Evolutionary conservation across 2,113 vertebrate genomes (phyloP).

Genomic region (Pangasianodon hypophthalmus): DNA sequence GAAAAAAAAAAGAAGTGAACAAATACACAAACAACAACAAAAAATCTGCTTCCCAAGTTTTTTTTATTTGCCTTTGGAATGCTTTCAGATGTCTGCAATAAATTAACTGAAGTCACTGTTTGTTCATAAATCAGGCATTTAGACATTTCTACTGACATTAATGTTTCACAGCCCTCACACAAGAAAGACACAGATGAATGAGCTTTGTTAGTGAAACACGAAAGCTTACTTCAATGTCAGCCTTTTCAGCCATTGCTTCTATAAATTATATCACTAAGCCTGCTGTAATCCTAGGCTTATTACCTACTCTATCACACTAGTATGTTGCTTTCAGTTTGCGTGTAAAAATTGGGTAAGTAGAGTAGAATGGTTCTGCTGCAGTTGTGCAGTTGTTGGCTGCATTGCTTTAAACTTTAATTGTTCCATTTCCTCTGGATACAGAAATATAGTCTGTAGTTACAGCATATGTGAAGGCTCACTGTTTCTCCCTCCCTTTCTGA

Average conservation of each 20-base stretch:
- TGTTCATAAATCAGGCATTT: not conserved
- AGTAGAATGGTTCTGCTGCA: not conserved
- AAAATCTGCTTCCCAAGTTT: not conserved
- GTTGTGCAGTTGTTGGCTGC: slow-evolving; percentile 52
- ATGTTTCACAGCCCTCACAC: not conserved
- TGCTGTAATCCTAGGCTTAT: slow-evolving; percentile 2
- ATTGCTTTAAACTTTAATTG: slow-evolving; percentile 67
- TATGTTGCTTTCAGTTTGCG: not conserved
- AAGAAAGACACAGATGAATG: slow-evolving; percentile 16
- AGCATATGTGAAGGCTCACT: not conserved
- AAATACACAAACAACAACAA: not conserved
- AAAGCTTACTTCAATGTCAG: not conserved
- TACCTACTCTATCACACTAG: not conserved
- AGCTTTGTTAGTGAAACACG: not conserved
- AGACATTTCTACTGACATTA: not conserved
- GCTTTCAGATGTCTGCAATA: not conserved
- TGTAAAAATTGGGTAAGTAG: not conserved
- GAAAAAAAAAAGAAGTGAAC: not conserved
- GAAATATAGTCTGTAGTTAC: slow-evolving; percentile 25
- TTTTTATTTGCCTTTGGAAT: not conserved
- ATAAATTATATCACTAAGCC: not conserved
- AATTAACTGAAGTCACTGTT: not conserved
- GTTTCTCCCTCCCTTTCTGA: not conserved
- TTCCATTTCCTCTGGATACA: slow-evolving; percentile 47
- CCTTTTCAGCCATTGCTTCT: not conserved